Percentiles rank a stretch among this genome's conserved stretches.
Conservation (phyloP, 2,113 vertebrate species). For the Nerophis lumbriciformis region DNA sequence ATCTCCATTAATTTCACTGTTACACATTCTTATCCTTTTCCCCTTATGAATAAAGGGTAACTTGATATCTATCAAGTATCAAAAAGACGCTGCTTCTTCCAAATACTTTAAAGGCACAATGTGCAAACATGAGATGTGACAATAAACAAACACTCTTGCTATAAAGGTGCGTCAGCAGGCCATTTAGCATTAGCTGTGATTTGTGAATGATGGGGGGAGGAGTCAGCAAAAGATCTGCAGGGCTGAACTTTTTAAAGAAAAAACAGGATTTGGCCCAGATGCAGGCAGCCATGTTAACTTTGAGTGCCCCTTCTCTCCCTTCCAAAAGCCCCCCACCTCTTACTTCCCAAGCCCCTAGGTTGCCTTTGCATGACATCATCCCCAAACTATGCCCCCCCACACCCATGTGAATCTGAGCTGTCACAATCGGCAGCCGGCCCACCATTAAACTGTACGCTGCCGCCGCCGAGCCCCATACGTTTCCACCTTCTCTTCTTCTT, state of each 20-base stretch:
- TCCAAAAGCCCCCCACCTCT: conserved; percentile 40
- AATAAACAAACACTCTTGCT: no score
- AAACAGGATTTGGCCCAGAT: conserved; percentile 74
- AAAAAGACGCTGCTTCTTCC: no score
- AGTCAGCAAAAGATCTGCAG: conserved; percentile 57
- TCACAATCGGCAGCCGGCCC: conserved; percentile 77
- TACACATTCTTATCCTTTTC: no score
- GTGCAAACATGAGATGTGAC: no score
- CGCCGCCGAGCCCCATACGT: conserved; percentile 79
- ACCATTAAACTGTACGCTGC: conserved; percentile 83
- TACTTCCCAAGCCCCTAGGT: conserved; percentile 85
- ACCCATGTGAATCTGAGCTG: conserved; percentile 93
- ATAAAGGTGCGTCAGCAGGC: conserved; percentile 36
- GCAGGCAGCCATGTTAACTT: conserved; percentile 80
- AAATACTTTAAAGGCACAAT: no score
- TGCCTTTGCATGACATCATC: conserved; percentile 99
- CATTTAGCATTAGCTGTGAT: conserved; percentile 53
- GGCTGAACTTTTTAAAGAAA: conserved; percentile 8
- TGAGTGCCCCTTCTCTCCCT: conserved; percentile 65
- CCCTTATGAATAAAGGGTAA: no score
- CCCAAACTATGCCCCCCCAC: conserved; percentile 87
- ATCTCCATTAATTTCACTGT: no score
- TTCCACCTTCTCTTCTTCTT: conserved; percentile 67
- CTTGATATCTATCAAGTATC: no score
- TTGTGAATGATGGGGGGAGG: conserved; percentile 46